A percentile compares a stretch with the other conserved stretches of the same genome.
phyloP scores from a whole-genome alignment of 2,113 vertebrate genomes.

The Zosterops hypoxanthus region DNA sequence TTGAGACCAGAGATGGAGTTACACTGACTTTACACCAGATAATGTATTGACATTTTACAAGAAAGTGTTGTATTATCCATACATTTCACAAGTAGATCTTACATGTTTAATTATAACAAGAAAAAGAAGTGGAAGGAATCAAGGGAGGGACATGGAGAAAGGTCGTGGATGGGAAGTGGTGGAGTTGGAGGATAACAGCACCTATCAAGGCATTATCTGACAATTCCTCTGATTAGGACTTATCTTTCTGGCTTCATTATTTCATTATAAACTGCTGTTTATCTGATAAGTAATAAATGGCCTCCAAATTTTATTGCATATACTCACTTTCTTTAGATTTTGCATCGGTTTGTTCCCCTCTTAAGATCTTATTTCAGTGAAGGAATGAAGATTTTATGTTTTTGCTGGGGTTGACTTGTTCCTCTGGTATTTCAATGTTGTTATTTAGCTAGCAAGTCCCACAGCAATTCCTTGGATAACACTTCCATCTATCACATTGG shows the following conservation, averaged over 20 bases:
- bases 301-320: conserved; percentile 7
- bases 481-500: neutral
- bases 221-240: neutral
- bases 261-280: neutral
- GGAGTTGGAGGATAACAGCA: neutral
- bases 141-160: neutral
- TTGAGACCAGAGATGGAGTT: conserved; percentile 1
- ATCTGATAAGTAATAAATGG: neutral
- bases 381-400: neutral
- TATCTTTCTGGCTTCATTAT: neutral
- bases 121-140: neutral
- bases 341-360: neutral
- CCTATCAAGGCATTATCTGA: neutral
- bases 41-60: neutral
- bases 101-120: neutral
- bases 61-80: neutral
- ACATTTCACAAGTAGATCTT: neutral
- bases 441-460: neutral
- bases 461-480: neutral
- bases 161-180: neutral
- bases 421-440: neutral
- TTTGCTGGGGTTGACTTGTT: neutral
- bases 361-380: neutral
- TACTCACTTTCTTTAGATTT: neutral
- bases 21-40: neutral